Percentiles rank a stretch among this genome's conserved stretches.
phyloP scores from a whole-genome alignment of 2,113 vertebrate species.

The Mus spicilegus region DNA sequence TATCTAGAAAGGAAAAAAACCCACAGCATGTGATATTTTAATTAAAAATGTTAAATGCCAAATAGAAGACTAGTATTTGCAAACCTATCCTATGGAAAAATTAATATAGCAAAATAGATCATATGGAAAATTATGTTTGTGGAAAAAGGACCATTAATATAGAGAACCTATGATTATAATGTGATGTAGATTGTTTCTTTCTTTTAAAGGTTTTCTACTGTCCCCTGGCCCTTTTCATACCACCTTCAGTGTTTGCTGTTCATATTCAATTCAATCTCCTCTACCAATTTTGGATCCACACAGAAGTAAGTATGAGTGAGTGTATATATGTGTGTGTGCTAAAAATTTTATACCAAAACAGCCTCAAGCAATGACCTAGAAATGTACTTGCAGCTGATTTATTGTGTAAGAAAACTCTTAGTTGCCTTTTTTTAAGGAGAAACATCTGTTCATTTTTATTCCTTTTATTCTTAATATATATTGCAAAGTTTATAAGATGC shows the following conservation, averaged over 20 bases:
- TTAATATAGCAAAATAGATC: constrained; percentile 57
- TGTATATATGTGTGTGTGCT: constrained; percentile 35
- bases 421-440: constrained; percentile 89
- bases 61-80: constrained; percentile 50
- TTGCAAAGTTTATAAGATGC: constrained; percentile 89
- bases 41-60: constrained; percentile 35
- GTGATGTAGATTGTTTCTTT: constrained; percentile 33
- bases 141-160: background rate
- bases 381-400: constrained; percentile 89
- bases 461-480: constrained; percentile 89
- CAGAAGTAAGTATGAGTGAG: constrained; percentile 89
- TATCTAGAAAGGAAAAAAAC: constrained; percentile 40
- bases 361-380: constrained; percentile 86
- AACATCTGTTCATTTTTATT: constrained; percentile 90
- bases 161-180: background rate
- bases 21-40: constrained; percentile 25
- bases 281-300: constrained; percentile 99
- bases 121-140: background rate
- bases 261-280: constrained; percentile 96
- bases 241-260: constrained; percentile 92
- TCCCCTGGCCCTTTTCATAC: constrained; percentile 93
- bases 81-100: constrained; percentile 43
- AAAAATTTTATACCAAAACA: constrained; percentile 83
- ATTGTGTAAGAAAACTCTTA: constrained; percentile 91
- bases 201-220: constrained; percentile 92